Conservation (phyloP, 2,797 vertebrate species). For the Harpagifer antarcticus region DNA sequence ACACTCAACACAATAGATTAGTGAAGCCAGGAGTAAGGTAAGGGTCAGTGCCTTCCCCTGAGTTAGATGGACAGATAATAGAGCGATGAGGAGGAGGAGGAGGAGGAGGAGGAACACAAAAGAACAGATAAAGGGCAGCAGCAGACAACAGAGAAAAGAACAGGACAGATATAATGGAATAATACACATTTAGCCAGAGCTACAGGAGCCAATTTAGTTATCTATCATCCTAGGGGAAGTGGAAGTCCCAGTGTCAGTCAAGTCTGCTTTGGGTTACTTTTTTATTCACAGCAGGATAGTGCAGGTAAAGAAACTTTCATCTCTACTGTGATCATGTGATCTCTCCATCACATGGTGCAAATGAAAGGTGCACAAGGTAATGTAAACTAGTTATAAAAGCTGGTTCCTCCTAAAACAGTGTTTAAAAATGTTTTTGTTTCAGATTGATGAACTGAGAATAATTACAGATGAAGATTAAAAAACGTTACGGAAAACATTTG, state of each 20-base stretch:
- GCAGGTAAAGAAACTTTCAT: conserved; percentile 53
- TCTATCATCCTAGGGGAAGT: conserved; percentile 63
- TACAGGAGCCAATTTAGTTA: conserved; percentile 73
- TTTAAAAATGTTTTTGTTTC: neutral
- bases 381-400: no score
- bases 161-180: conserved; percentile 77
- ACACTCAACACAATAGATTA: conserved; percentile 44
- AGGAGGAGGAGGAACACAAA: conserved; percentile 57
- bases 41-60: conserved; percentile 61
- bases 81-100: conserved; percentile 44
- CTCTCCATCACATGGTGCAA: conserved; percentile 15
- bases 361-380: conserved; percentile 28
- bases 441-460: neutral
- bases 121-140: conserved; percentile 72
- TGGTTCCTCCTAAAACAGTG: no score
- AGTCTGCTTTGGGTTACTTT: conserved; percentile 56
- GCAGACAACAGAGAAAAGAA: conserved; percentile 60
- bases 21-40: conserved; percentile 52
- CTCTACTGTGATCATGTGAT: conserved; percentile 7
- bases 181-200: conserved; percentile 70
- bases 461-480: neutral
- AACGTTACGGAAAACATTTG: no score
- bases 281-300: conserved; percentile 48
- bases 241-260: conserved; percentile 52
- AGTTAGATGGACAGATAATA: conserved; percentile 74